Evolutionary conservation across 23 tunicate species (phyloP).

Genomic region (Aplidium turbinatum): DNA sequence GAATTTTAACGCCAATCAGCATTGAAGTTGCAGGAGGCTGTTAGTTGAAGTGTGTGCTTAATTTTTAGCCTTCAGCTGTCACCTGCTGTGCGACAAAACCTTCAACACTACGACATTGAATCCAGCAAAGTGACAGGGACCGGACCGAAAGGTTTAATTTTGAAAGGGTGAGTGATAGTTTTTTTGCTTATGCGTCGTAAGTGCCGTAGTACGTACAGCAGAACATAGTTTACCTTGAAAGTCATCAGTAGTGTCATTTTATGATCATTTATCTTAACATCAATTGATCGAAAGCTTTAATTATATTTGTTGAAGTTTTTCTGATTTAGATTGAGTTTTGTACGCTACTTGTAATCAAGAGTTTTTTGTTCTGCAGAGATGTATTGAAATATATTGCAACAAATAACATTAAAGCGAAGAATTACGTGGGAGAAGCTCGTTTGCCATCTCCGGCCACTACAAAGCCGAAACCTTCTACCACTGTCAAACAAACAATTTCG

Average conservation of each 20-base stretch:
- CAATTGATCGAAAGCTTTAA: too few relatives aligned
- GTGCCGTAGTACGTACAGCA: too few relatives aligned
- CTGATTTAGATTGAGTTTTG: too few relatives aligned
- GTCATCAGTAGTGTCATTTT: too few relatives aligned
- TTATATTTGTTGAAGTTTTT: too few relatives aligned
- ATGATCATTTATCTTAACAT: too few relatives aligned
- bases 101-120: slow-evolving; percentile 43
- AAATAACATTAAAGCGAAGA: slow-evolving; percentile 26
- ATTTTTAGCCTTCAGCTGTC: slow-evolving; percentile 42
- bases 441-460: neutral
- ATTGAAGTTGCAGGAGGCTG: too few relatives aligned
- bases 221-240: too few relatives aligned
- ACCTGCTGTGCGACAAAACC: slow-evolving; percentile 71
- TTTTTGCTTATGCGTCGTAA: too few relatives aligned
- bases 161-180: slow-evolving; percentile 60
- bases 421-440: neutral
- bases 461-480: neutral
- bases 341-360: neutral
- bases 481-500: slow-evolving; percentile 7
- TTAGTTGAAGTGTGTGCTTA: too few relatives aligned
- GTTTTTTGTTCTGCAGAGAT: slow-evolving; percentile 28
- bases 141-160: slow-evolving; percentile 64
- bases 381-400: slow-evolving; percentile 30
- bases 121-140: slow-evolving; percentile 34
- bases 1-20: too few relatives aligned